Base-by-base conservation (phyloP, 2,888 invertebrate genomes). In the Brassicogethes aeneus region DNA sequence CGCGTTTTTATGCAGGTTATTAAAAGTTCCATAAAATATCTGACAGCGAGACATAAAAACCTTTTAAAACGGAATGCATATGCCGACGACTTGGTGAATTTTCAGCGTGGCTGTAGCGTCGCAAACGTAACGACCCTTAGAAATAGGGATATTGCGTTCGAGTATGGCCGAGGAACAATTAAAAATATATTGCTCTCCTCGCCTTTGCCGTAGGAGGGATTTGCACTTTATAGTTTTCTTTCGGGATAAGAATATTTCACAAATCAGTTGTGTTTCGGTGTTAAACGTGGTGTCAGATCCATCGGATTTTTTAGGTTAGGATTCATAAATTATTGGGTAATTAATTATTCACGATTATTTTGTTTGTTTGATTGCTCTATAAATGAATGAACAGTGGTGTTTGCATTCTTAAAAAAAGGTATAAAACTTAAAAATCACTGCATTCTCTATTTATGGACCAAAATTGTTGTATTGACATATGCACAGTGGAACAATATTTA, bases 161-260 rank as follows among this genome's bases (percentile, higher is more conserved):
- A 48, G 46, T 50, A 57, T 55, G 61, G 59, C 54, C 55, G 59
- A 59, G 57, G 61, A 56, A 61, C 59, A 62, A 64, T 64, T 64
- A 64, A 65, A 64, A 62, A 60, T 60, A 57, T 61, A 59, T 60
- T 55, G 50, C 47, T 47, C 5, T n/a, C n/a, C n/a, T n/a, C n/a
- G n/a, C n/a, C 23, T 10, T 23, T 23, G 56, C 55, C 52, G 62
- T 60, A 62, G 65, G 60, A 64, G 64, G 64, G 64, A 62, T 59
- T 60, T 59, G 53, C 51, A 55, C 61, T 65, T 61, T 61, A 62
- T 62, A 57, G 62, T 59, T 62, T 43, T 60, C 58, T 57, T 58
- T 57, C 59, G 48, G 56, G 53, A 59, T n/a, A n/a, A n/a, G n/a
- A n/a, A n/a, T 58, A 59, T 60, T 59, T 56, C 50, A 61, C 58